Conservation (phyloP, 2,888 invertebrate genomes). For the Malthinus seriepunctatus region DNA sequence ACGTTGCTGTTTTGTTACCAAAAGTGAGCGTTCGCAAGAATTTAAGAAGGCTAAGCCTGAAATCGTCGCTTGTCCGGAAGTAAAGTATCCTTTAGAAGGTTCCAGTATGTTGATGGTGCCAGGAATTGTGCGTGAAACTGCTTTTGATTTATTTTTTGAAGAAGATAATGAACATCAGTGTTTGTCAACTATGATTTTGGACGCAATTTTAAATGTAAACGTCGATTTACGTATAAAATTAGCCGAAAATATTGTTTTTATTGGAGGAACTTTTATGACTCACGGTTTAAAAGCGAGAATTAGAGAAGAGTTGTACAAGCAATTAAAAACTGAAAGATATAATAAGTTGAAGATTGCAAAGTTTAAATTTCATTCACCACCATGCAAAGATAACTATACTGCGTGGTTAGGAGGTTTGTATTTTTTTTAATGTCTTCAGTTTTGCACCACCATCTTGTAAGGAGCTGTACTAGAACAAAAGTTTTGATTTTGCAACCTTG, state of each 20-base stretch:
- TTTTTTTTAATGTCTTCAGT: conserved; percentile 5
- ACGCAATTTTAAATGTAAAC: conserved; percentile 80
- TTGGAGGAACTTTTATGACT: conserved; percentile 84
- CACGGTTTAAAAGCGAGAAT: conserved; percentile 84
- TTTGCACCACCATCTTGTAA: too few species aligned
- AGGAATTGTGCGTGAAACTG: conserved; percentile 75
- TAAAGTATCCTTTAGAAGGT: conserved; percentile 70
- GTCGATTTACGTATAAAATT: conserved; percentile 78
- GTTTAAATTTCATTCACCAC: conserved; percentile 81
- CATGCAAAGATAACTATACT: conserved; percentile 79
- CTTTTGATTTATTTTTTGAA: conserved; percentile 84
- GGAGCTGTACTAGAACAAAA: too few species aligned
- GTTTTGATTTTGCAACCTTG: too few species aligned
- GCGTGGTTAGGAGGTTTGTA: conserved; percentile 82
- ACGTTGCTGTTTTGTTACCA: conserved; percentile 87
- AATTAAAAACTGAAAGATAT: conserved; percentile 67
- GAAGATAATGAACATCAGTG: conserved; percentile 82
- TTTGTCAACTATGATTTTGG: conserved; percentile 81
- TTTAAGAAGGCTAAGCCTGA: conserved; percentile 55
- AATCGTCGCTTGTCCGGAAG: conserved; percentile 61
- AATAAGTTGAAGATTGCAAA: conserved; percentile 63
- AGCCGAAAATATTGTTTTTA: conserved; percentile 81
- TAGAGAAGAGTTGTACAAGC: conserved; percentile 71
- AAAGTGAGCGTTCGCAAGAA: conserved; percentile 67
- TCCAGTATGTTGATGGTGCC: conserved; percentile 66